Evolutionary conservation across 2,113 vertebrate species (phyloP).

Genomic region (Myotis brandtii): DNA sequence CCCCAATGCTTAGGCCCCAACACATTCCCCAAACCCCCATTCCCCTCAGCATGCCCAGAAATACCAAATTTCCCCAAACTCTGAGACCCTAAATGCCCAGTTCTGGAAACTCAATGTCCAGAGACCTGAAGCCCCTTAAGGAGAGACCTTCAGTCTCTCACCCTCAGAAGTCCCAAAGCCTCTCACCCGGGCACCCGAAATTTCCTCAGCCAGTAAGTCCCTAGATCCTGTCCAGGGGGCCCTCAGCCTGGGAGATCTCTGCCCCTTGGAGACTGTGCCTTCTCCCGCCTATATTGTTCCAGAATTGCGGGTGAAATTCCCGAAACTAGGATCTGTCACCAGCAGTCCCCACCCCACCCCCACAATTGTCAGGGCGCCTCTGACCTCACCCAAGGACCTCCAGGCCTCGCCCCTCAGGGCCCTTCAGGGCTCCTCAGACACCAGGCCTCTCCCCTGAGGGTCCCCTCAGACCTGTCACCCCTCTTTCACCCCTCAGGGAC

Average conservation of each 20-base stretch:
- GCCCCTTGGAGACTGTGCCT: neutral
- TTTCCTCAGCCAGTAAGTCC: neutral
- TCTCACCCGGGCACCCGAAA: neutral
- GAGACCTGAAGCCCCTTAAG: neutral
- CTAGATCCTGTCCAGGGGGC: neutral
- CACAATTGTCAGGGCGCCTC: no score
- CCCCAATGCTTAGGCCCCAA: neutral
- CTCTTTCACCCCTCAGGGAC: no score
- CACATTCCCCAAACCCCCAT: neutral
- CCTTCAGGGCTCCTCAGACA: no score
- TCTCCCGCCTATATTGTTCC: no score
- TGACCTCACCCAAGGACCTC: no score
- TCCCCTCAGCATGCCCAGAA: neutral
- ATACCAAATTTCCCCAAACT: neutral
- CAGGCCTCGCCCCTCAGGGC: no score
- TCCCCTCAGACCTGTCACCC: no score
- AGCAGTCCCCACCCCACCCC: no score
- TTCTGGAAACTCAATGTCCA: neutral
- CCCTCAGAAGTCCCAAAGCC: neutral
- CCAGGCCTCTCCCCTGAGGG: no score
- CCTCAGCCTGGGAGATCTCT: neutral
- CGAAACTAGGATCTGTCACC: no score
- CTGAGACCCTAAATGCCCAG: neutral
- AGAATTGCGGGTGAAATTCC: no score
- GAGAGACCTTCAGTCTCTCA: neutral